Base-by-base conservation (phyloP, 2,113 vertebrate species). In the Thinocorus orbignyianus region DNA sequence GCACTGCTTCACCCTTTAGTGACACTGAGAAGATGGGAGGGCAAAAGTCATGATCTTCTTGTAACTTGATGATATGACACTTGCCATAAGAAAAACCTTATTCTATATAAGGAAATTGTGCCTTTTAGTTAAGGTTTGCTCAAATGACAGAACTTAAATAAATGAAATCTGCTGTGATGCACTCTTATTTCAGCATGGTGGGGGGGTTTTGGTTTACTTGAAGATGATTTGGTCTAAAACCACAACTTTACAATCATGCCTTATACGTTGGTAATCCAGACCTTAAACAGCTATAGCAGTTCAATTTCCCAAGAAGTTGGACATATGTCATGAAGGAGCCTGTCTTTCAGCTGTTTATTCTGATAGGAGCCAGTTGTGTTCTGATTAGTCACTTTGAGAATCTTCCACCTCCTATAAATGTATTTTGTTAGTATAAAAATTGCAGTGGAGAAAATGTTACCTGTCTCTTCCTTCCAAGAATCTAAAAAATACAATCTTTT, bases 251-350 rank as follows among this genome's bases (percentile, higher is more conserved):
- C 10, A 68, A 60, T 46, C 3, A 48, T 48, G 22, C 0, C 10
- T 80, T 86, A 85, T 10, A 49, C n/a, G 65, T 72, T 19, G 4
- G 14, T 31, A 69, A 19, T 14, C 41, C 19, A 71, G 24, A 18
- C 19, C 11, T 91, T 57, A 49, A 26, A 17, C 9, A 55, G 18
- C 26, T 49, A 26, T 10, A 49, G 33, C 23, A 69, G 39, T 61
- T 89, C 39, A 7, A 0, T 76, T 81, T 71, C 42, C 51, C 14
- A 57, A 58, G 5, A 20, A 76, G 13, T 0, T 8, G 4, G 12
- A 46, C 68, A 33, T 35, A 44, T 11, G 5, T 6, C 0, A 0
- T 5, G 3, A 87, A 49, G 42, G 11, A 68, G 2, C 2, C 16
- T 51, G 23, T 55, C 10, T 68, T 85, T 71, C 48, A 42, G 19